These are phyloP conservation scores for Hyperoplus immaculatus DNA, from an alignment of 2,797 vertebrate genomes.

Conservation along the genomic window DNA sequence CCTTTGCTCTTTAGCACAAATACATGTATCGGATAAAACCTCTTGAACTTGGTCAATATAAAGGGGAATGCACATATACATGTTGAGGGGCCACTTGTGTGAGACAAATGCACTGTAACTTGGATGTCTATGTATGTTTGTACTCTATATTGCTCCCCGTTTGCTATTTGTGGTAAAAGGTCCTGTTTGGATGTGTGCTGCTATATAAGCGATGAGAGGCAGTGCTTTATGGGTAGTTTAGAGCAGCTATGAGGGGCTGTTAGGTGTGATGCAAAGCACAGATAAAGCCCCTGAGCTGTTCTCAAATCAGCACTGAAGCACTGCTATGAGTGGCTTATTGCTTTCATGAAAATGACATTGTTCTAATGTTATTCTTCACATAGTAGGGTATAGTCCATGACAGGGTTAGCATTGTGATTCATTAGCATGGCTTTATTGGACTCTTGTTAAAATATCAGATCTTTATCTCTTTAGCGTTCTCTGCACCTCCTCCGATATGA, in stretches of 20 bases:
- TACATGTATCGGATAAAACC: constrained; percentile 35
- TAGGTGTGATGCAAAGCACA: constrained; percentile 59
- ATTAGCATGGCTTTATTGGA: constrained; percentile 54
- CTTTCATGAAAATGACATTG: constrained; percentile 68
- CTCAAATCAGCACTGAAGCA: constrained; percentile 66
- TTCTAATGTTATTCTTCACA: constrained; percentile 69
- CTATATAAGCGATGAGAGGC: constrained; percentile 59
- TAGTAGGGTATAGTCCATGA: constrained; percentile 24
- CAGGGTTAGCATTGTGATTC: constrained; percentile 51
- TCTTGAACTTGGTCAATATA: constrained; percentile 46
- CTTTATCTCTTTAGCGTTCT: constrained; percentile 10
- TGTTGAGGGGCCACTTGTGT: constrained; percentile 56
- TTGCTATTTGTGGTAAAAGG: constrained; percentile 68
- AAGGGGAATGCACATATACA: constrained; percentile 24
- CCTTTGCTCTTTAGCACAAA: constrained; percentile 44
- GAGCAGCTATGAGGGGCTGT: constrained; percentile 68
- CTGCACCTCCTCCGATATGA: constrained; percentile 7
- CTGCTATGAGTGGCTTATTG: constrained; percentile 68
- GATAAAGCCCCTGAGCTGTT: constrained; percentile 69
- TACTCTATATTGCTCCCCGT: constrained; percentile 53
- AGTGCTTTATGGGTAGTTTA: constrained; percentile 66
- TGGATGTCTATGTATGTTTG: constrained; percentile 35
- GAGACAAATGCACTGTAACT: constrained; percentile 50
- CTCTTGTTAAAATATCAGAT: constrained; percentile 48
- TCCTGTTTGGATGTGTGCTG: constrained; percentile 64